Evolutionary conservation across 1,140 invertebrate species (phyloP).

Genomic region (Anoplolepis gracilipes): DNA sequence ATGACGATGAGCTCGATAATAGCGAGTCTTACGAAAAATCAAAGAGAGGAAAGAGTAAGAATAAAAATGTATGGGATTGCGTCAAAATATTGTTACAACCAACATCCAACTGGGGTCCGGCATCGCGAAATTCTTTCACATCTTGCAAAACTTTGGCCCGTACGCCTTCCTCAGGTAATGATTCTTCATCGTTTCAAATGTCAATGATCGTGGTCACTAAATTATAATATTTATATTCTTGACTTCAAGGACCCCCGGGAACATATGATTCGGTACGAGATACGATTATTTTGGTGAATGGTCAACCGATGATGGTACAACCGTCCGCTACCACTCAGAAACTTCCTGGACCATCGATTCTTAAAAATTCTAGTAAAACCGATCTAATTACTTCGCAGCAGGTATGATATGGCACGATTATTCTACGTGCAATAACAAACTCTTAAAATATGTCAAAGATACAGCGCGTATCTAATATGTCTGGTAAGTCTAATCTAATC

Average conservation of each 20-base stretch:
- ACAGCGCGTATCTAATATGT: not conserved
- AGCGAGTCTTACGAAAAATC: constrained; percentile 63
- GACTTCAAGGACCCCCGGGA: constrained; percentile 63
- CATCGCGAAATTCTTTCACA: constrained; percentile 81
- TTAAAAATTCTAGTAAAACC: constrained; percentile 86
- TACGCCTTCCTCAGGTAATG: constrained; percentile 79
- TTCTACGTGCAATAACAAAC: constrained; percentile 61
- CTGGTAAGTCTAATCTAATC: not conserved
- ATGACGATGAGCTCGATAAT: constrained; percentile 77
- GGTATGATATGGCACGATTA: constrained; percentile 78
- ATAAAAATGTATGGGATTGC: constrained; percentile 75
- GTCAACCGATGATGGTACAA: constrained; percentile 86
- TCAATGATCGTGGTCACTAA: not conserved
- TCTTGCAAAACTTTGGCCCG: constrained; percentile 80
- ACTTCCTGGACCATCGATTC: constrained; percentile 85
- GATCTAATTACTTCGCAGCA: constrained; percentile 84
- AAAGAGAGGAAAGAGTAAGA: constrained; percentile 63
- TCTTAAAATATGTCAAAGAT: constrained; percentile 2
- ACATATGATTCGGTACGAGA: constrained; percentile 86
- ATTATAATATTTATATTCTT: constrained; percentile 29
- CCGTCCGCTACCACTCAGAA: constrained; percentile 78
- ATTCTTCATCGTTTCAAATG: not conserved
- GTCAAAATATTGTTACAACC: constrained; percentile 87
- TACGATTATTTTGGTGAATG: constrained; percentile 88
- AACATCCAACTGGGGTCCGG: constrained; percentile 89